Percentiles rank a stretch among this genome's conserved stretches.
Conservation (phyloP, 2,888 invertebrate species). For the Macaria notata region DNA sequence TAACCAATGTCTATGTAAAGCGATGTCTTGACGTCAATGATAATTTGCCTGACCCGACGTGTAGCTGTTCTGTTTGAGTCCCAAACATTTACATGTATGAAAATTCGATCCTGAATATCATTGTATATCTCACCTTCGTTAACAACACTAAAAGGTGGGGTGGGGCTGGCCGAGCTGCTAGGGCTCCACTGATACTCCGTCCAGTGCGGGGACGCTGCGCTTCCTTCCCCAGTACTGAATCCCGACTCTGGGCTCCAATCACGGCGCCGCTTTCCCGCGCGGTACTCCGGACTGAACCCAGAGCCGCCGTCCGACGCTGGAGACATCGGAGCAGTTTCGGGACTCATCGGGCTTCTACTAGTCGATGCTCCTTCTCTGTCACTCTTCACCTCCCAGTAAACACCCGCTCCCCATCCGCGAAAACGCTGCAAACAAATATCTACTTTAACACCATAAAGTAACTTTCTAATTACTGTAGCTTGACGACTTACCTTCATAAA, state of each 20-base stretch:
- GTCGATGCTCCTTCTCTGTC: constrained; percentile 54
- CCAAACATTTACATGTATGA: too few relatives aligned
- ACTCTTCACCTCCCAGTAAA: constrained; percentile 73
- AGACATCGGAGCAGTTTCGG: constrained; percentile 55
- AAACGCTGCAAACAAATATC: constrained; percentile 49
- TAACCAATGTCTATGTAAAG: too few relatives aligned
- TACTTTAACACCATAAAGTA: constrained; percentile 9
- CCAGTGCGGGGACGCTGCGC: constrained; percentile 61
- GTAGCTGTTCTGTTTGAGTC: too few relatives aligned
- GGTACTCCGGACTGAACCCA: constrained; percentile 66
- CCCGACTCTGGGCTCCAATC: constrained; percentile 77
- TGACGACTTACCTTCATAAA: constrained; percentile 52
- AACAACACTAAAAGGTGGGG: constrained; percentile 66
- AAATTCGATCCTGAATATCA: too few relatives aligned
- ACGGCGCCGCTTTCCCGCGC: constrained; percentile 53
- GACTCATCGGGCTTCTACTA: constrained; percentile 54
- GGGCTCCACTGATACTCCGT: constrained; percentile 81
- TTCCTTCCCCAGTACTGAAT: constrained; percentile 59
- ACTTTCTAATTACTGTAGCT: not conserved
- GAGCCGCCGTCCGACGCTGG: constrained; percentile 68
- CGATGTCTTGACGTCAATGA: too few relatives aligned
- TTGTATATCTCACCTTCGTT: constrained; percentile 53
- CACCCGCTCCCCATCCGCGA: constrained; percentile 66
- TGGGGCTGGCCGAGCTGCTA: constrained; percentile 73
- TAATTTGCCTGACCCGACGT: too few relatives aligned